A percentile compares a stretch with the other conserved stretches of the same genome.
These are phyloP conservation scores for Tupiocoris notatus DNA, from an alignment of 2,888 invertebrate species.

Conservation along the genomic window DNA sequence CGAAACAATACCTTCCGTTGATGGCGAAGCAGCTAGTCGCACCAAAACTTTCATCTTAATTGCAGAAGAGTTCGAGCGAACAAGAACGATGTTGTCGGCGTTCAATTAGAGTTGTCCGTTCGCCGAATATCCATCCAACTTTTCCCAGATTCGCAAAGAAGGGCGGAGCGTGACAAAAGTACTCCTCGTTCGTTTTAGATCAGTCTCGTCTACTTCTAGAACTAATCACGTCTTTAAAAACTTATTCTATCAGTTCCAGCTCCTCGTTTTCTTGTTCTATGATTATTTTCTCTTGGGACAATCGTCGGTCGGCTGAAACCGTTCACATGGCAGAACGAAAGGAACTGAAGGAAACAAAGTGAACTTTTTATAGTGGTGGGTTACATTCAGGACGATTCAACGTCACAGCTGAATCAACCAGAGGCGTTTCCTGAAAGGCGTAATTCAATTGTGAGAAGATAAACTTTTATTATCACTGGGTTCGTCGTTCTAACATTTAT, in stretches of 20 bases:
- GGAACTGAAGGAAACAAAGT: too few species aligned
- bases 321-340: neutral
- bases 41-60: neutral
- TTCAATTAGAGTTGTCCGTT: conserved; percentile 27
- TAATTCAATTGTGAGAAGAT: too few species aligned
- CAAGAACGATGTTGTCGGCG: conserved; percentile 32
- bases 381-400: too few species aligned
- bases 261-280: neutral
- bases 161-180: neutral
- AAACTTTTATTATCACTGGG: too few species aligned
- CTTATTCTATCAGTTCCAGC: neutral
- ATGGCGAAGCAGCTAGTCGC: too few species aligned
- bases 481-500: too few species aligned
- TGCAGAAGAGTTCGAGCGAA: neutral
- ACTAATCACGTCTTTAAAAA: neutral
- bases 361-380: too few species aligned
- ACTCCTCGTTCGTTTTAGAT: neutral
- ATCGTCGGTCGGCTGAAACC: neutral
- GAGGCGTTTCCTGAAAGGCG: too few species aligned
- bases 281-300: neutral
- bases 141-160: neutral
- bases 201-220: neutral
- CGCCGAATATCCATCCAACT: conserved; percentile 19
- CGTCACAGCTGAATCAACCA: too few species aligned
- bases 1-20: too few species aligned